Base-by-base conservation (phyloP, 23 tunicate species). In the Botrylloides violaceus region DNA sequence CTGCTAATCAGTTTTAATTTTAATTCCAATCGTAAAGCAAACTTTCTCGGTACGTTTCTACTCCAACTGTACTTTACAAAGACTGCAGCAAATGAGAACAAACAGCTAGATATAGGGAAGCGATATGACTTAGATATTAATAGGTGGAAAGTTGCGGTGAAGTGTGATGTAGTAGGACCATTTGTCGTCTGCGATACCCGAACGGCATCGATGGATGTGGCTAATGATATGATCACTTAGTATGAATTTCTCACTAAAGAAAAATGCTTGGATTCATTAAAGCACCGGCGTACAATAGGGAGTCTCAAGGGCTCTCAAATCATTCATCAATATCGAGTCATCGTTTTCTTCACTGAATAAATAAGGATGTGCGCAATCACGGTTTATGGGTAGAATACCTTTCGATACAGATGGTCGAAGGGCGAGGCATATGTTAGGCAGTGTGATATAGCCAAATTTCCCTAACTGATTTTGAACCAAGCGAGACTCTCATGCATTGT, bases 81-180 rank as follows among this genome's bases (percentile, higher is more conserved):
- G 9, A 43, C 53, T 15, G 53, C 15, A 43, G 53, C 15, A 15
- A 43, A 15, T 9, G 12, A 43, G 53, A 43, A 43, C 53, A 43
- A 43, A 60, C 65, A 29, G 65, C 26, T 23, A 25, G 27, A 25
- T 60, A 60, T 60, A 43, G 53, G 53, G 15, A 43, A 43, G 53
- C 53, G 53, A 43, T 43, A 43, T 43, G 53, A 6, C 58, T 12
- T 27, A 18, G 58, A 68, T 68, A 68, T 68, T 68, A 68, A 68
- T 68, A 68, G 47, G 65, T 22, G 56, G 37, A 68, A 68, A 68
- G 29, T 68, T 68, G 74, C 58, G 74, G 58, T 68, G 58, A 68
- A 68, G 74, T 68, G 74, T 68, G 74, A 68, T 68, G 74, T 68
- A 68, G 74, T 68, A 43, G 58, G 74, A 27, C 58, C 74, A 68